Evolutionary conservation across 2,797 vertebrate species (phyloP), one percentile per base, ranked within the genome.

Genomic region (Hippoglossus hippoglossus): DNA sequence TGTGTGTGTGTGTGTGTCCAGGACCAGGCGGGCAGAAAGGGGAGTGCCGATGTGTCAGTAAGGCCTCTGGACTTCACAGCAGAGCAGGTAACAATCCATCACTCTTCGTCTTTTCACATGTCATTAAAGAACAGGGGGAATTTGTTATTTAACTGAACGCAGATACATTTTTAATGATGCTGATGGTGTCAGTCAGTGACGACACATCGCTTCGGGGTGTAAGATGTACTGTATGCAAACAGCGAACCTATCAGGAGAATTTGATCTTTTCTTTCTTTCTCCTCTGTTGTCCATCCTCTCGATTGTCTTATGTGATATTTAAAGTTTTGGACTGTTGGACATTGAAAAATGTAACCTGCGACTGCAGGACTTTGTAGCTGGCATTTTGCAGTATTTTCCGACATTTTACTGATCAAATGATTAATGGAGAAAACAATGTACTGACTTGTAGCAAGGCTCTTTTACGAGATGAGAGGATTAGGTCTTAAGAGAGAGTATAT

Each of bases 31-130:
- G 82, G 81, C 74, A 87, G 84, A 64, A 91, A 89, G 78, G 74
- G 70, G 26, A 74, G 60, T 61, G 77, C 62, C 1, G 88, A 93
- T 73, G 84, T 82, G 26, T 85, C 84, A 73, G 81, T 91, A 10
- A 89, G 89, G 83, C 85, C 87, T 77, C 72, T 76, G 59, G 85
- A 87, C 71, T 83, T 70, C 0, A 5, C 81, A 31, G 55, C 63
- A 26, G 91, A 92, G 63, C 91, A 94, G 94, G 94, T 95, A 92
- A 92, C 44, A 46, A 56, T 25, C 31, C 49, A 77, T 62, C 4
- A 19, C 49, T 52, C 47, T 39, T n/a, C 47, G 5, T 64, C 59
- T 65, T 25, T 75, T 61, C 9, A 26, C 25, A 57, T 34, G 1
- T 73, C 21, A 16, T 46, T 36, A 11, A 28, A 36, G 6, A 60